Base-by-base conservation (phyloP, 2,113 vertebrate species). In the Cynopterus brachyotis region DNA sequence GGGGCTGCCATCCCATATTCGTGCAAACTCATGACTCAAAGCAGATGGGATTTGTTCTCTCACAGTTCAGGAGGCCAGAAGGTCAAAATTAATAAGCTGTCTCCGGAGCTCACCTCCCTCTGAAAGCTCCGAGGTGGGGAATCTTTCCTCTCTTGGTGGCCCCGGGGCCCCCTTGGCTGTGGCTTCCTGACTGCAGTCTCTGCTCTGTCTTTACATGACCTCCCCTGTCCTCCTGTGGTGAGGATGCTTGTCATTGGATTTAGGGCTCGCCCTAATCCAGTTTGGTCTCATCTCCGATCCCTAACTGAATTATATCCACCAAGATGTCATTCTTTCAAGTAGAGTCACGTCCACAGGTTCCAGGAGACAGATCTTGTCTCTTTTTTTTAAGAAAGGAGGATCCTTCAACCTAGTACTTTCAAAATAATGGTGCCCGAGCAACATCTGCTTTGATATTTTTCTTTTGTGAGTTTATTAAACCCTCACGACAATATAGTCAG, bases 101-200 rank as follows among this genome's bases (percentile, higher is more conserved):
- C 19, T 2, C 24, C 6, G 12, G n/a, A 26, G 26, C 47, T 12
- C 1, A 4, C 2, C 4, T 45, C 35, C 47, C 13, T 55, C 35
- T 1, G 7, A 24, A 64, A 32, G 3, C 32, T 62, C 16, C 5
- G 0, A 3, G 8, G 72, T 24, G 32, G 26, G 60, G 24, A n/a
- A 37, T 37, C 53, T 42, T 47, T 5, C 37, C 17, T 20, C 7
- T 1, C 30, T 66, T 6, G 20, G 62, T 17, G 6, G 66, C 30
- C 10, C 83, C 8, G 0, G 32, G 1, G 9, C 2, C 3, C n/a
- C n/a, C 17, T 37, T 37, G 26, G 20, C 75, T 3, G 1, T 22
- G 45, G 22, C 4, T 1, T 0, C 6, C 2, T 67, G 75, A 8
- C 20, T 47, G 16, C 13, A 8, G 0, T 22, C 42, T 53, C 24